Percentiles rank a stretch among this genome's conserved stretches.
Evolutionary conservation across 2,113 vertebrate species (phyloP).

Genomic region (Stercorarius parasiticus): DNA sequence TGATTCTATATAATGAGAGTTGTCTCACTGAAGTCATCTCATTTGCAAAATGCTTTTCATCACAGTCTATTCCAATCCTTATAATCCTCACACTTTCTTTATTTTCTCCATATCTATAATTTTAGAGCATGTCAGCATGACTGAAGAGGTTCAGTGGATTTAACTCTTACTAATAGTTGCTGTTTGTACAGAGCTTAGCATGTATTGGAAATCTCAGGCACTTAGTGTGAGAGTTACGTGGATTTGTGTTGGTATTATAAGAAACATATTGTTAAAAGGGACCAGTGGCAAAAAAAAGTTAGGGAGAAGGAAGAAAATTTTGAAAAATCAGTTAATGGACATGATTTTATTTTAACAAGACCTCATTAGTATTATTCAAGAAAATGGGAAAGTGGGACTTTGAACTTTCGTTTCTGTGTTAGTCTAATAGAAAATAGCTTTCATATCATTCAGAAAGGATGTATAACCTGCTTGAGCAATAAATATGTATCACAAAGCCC

Average conservation of each 20-base stretch:
- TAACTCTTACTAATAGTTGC: not conserved
- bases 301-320: not conserved
- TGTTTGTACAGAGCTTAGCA: not conserved
- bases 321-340: not conserved
- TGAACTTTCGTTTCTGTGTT: not conserved
- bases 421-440: not conserved
- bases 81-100: not conserved
- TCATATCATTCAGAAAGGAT: not conserved
- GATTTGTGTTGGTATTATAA: not conserved
- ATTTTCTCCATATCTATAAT: slow-evolving; percentile 8
- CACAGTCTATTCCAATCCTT: not conserved
- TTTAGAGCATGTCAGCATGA: not conserved
- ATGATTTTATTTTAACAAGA: not conserved
- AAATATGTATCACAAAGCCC: not conserved
- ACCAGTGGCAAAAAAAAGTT: not conserved
- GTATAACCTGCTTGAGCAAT: not conserved
- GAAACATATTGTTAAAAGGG: not conserved
- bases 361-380: not conserved
- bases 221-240: not conserved
- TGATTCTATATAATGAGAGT: not conserved
- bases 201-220: not conserved
- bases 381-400: not conserved
- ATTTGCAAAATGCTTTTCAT: slow-evolving; percentile 13
- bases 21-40: not conserved
- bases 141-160: not conserved